Percentiles rank a stretch among this genome's conserved stretches.
Evolutionary conservation across 2,113 vertebrate species (phyloP).

Genomic region (Pomatorhinus ruficollis): DNA sequence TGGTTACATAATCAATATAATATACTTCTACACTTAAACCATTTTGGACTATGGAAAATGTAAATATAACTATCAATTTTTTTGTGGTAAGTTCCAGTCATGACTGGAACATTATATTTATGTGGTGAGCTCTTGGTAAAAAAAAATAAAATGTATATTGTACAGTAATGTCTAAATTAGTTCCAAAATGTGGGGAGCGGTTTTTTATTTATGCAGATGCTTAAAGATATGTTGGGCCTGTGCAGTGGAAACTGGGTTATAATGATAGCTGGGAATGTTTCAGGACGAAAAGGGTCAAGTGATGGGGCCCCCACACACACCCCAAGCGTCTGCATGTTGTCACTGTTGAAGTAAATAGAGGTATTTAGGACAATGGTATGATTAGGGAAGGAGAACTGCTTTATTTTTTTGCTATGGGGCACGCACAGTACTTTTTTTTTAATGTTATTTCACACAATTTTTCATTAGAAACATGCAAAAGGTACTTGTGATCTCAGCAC

Average conservation of each 20-base stretch:
- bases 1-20: background rate
- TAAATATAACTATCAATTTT: background rate
- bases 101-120: background rate
- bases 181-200: background rate
- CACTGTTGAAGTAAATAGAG: background rate
- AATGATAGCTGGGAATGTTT: background rate
- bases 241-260: background rate
- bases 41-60: background rate
- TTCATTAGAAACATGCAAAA: background rate
- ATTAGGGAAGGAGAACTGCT: background rate
- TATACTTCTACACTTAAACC: background rate
- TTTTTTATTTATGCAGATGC: constrained; percentile 4
- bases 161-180: constrained; percentile 3
- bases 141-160: background rate
- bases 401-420: background rate
- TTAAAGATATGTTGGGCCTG: background rate
- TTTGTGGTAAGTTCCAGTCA: background rate
- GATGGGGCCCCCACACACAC: background rate
- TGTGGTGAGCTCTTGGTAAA: background rate
- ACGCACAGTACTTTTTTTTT: background rate
- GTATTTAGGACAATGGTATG: background rate
- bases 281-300: background rate
- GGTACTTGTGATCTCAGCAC: background rate
- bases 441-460: background rate
- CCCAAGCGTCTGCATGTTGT: background rate